phyloP scores from a whole-genome alignment of 1,140 invertebrate genomes.

The Drosophila tropicalis region DNA sequence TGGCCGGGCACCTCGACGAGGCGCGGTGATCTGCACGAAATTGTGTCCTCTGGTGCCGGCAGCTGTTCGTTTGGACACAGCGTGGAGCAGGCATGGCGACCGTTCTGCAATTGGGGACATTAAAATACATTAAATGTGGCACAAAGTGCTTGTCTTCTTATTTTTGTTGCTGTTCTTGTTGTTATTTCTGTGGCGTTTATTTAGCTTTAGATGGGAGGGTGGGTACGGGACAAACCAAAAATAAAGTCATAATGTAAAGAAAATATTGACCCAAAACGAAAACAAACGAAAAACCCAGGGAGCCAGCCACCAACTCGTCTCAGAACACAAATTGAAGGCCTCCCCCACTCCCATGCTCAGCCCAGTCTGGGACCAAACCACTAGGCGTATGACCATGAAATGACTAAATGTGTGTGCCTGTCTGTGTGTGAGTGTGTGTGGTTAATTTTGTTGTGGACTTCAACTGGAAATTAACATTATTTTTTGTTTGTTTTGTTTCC shows the following conservation, averaged over 20 bases:
- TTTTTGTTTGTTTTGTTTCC: background rate
- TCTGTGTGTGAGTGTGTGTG: background rate
- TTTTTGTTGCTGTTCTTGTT: conserved; percentile 17
- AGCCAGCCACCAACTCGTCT: conserved; percentile 25
- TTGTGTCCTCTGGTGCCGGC: conserved; percentile 84
- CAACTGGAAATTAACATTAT: conserved; percentile 59
- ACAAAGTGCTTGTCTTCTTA: conserved; percentile 2
- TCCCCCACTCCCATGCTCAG: no score
- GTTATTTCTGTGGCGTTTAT: conserved; percentile 42
- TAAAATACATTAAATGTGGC: conserved; percentile 71
- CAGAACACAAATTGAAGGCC: conserved; percentile 24
- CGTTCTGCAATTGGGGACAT: conserved; percentile 84
- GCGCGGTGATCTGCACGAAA: conserved; percentile 86
- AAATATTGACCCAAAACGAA: conserved; percentile 52
- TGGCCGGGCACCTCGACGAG: conserved; percentile 88
- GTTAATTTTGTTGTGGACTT: conserved; percentile 9
- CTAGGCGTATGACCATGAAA: conserved; percentile 2
- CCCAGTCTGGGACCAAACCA: background rate
- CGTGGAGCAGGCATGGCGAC: conserved; percentile 89
- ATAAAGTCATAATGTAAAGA: conserved; percentile 72
- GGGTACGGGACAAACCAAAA: conserved; percentile 33
- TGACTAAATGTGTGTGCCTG: background rate
- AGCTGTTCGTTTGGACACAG: conserved; percentile 89
- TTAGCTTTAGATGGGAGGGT: conserved; percentile 41
- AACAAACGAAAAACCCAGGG: conserved; percentile 11